Percentiles rank a stretch among this genome's conserved stretches.
phyloP scores from a whole-genome alignment of 2,888 invertebrate species.

The Nymphalis c-album region DNA sequence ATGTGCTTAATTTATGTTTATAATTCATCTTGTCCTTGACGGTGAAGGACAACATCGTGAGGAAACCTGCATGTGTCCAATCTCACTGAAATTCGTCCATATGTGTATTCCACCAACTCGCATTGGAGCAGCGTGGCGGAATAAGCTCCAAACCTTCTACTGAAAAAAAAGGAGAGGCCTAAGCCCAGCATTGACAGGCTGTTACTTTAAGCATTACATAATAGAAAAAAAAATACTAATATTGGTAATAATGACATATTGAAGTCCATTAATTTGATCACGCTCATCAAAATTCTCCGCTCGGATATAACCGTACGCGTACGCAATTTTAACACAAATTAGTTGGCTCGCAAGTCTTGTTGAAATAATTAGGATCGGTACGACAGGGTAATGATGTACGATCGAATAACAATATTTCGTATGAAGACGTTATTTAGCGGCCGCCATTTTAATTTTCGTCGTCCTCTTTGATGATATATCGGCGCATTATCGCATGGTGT shows the following conservation, averaged over 20 bases:
- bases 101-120: no score
- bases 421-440: conserved; percentile 24
- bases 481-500: conserved; percentile 3
- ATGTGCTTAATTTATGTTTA: no score
- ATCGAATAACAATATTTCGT: conserved; percentile 28
- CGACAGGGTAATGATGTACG: conserved; percentile 24
- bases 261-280: not conserved
- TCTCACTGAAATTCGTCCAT: no score
- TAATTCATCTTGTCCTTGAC: no score
- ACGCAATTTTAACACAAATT: conserved; percentile 28
- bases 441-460: conserved; percentile 30
- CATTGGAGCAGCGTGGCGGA: no score
- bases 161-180: no score
- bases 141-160: no score
- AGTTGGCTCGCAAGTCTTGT: conserved; percentile 21
- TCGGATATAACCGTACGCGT: conserved; percentile 13
- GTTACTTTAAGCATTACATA: no score
- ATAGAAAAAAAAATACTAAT: not conserved
- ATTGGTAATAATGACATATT: no score
- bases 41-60: no score
- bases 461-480: not conserved
- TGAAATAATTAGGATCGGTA: conserved; percentile 26
- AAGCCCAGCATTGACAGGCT: no score
- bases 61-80: no score
- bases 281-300: conserved; percentile 3